Percentiles rank a stretch among this genome's conserved stretches.
Evolutionary conservation across 1,140 invertebrate species (phyloP).

Genomic region (Melitaea cinxia): DNA sequence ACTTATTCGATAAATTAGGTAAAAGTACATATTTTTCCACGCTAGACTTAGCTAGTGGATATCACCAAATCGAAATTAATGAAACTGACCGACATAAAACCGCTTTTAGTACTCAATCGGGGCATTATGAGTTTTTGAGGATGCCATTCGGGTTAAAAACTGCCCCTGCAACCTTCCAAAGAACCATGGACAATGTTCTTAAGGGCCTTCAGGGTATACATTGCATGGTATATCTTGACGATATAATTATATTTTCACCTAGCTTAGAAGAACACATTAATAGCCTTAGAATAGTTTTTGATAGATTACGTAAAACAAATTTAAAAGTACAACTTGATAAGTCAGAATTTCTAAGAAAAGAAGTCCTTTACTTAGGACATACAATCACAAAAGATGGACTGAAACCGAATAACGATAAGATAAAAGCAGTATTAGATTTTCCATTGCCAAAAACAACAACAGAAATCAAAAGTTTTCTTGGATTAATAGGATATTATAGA

Average conservation of each 20-base stretch:
- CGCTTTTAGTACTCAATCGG: constrained; percentile 29
- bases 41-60: constrained; percentile 34
- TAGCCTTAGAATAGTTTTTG: constrained; percentile 23
- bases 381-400: no score
- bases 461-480: no score
- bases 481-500: no score
- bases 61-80: constrained; percentile 36
- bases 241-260: constrained; percentile 31
- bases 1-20: constrained; percentile 34
- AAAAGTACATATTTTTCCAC: constrained; percentile 31
- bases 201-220: no score
- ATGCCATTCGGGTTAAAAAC: constrained; percentile 38
- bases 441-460: no score
- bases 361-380: no score
- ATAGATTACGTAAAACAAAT: no score
- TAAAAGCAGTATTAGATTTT: no score
- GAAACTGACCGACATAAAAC: constrained; percentile 23
- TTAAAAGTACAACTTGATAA: no score
- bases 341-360: no score
- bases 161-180: constrained; percentile 36
- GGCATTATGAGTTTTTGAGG: constrained; percentile 33
- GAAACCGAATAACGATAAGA: no score
- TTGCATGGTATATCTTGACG: no score
- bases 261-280: constrained; percentile 33
- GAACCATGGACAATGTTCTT: constrained; percentile 35